A percentile compares a stretch with the other conserved stretches of the same genome.
These are phyloP conservation scores for Clamator glandarius DNA, from an alignment of 2,797 vertebrate species.

Conservation along the genomic window DNA sequence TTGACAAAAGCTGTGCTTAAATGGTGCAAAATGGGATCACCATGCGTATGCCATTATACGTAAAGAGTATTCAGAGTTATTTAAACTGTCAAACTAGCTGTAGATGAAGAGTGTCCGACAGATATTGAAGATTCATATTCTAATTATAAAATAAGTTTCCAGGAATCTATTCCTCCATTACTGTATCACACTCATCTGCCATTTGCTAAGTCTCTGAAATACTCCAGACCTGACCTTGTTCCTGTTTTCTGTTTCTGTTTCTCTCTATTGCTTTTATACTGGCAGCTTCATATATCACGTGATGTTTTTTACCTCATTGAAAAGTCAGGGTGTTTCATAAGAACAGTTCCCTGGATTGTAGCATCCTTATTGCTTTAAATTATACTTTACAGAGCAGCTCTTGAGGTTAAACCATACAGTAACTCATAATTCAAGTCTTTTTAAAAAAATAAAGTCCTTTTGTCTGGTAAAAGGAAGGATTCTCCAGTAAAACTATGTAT, in stretches of 20 bases:
- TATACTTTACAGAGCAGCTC: not conserved
- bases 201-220: slow-evolving; percentile 53
- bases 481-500: not conserved
- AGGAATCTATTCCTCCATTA: slow-evolving; percentile 16
- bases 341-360: slow-evolving; percentile 26
- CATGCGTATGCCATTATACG: not conserved
- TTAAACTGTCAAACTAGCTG: not conserved
- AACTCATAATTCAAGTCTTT: not conserved
- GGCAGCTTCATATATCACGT: not conserved
- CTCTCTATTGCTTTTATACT: slow-evolving; percentile 22
- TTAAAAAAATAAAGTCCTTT: not conserved
- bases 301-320: slow-evolving; percentile 1
- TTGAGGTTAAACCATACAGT: slow-evolving; percentile 6
- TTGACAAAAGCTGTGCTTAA: not conserved
- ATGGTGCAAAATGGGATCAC: not conserved
- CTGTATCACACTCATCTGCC: slow-evolving; percentile 24
- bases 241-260: slow-evolving; percentile 55
- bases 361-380: slow-evolving; percentile 33
- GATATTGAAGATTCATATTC: not conserved
- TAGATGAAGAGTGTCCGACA: slow-evolving; percentile 6
- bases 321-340: slow-evolving; percentile 48
- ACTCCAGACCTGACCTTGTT: slow-evolving; percentile 55
- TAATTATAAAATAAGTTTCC: slow-evolving; percentile 3
- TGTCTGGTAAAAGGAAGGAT: not conserved
- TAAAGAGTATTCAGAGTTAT: not conserved